Conservation (phyloP, 2,113 vertebrate species). For the Azemiops feae region DNA sequence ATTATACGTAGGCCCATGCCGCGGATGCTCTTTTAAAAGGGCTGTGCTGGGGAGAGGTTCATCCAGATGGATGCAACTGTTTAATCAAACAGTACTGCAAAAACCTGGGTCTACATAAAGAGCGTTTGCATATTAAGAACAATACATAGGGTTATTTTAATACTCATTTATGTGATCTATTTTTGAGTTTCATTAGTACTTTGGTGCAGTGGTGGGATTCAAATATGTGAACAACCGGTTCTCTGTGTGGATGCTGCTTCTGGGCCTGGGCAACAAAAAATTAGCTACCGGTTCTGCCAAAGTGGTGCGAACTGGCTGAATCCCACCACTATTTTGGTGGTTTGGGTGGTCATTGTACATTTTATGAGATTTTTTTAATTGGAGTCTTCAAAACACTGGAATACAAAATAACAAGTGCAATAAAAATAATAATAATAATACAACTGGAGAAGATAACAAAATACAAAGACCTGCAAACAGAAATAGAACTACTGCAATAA, state of each 20-base stretch:
- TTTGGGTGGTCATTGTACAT: background rate
- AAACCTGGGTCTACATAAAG: background rate
- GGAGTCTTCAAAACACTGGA: background rate
- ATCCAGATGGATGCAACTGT: no score
- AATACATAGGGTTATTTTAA: background rate
- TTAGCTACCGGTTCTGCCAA: no score
- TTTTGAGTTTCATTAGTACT: background rate
- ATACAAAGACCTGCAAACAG: background rate
- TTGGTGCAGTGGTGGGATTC: background rate
- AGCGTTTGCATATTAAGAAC: background rate
- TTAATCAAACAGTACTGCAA: background rate
- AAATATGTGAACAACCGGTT: no score
- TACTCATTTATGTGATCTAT: background rate
- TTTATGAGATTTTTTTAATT: background rate
- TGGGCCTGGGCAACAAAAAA: no score
- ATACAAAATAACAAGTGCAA: background rate
- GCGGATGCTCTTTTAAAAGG: background rate
- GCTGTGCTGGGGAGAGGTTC: no score
- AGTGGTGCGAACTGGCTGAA: no score
- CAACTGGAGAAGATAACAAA: background rate
- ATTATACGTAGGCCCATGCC: background rate
- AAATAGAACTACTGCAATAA: background rate
- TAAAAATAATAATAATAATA: background rate
- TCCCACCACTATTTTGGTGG: background rate
- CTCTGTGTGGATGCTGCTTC: no score